Evolutionary conservation across 2,888 invertebrate genomes (phyloP).

Genomic region (Venusia cambrica): DNA sequence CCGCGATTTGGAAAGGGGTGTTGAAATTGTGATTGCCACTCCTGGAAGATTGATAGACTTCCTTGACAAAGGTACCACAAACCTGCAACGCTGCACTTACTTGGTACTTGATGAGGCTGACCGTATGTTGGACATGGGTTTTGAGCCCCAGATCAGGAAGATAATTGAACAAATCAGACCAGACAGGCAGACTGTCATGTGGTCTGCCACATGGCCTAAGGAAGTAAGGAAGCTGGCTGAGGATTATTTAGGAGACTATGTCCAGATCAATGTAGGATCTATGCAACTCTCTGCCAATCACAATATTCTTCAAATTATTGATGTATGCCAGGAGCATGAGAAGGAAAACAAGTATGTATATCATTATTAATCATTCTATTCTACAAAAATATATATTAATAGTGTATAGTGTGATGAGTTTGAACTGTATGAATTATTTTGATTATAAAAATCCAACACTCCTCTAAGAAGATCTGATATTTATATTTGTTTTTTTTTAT

Average conservation of each 20-base stretch:
- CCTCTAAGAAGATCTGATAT: slow-evolving; percentile 80
- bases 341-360: slow-evolving; percentile 84
- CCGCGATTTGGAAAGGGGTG: slow-evolving; percentile 87
- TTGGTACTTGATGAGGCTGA: slow-evolving; percentile 95
- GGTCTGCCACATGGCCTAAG: slow-evolving; percentile 99
- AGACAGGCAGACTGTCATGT: slow-evolving; percentile 98
- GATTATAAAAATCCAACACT: slow-evolving; percentile 54
- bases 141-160: slow-evolving; percentile 97
- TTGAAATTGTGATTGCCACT: slow-evolving; percentile 94
- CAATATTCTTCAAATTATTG: slow-evolving; percentile 93
- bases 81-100: slow-evolving; percentile 89
- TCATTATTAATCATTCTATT: slow-evolving; percentile 2
- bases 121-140: slow-evolving; percentile 98
- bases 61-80: slow-evolving; percentile 87
- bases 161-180: slow-evolving; percentile 96
- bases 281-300: slow-evolving; percentile 93
- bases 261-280: slow-evolving; percentile 96
- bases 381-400: slow-evolving; percentile 2
- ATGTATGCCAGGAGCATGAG: slow-evolving; percentile 93
- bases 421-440: slow-evolving; percentile 43
- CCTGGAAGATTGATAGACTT: slow-evolving; percentile 94
- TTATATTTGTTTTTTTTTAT: background rate
- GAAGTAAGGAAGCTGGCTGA: slow-evolving; percentile 95
- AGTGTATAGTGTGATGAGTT: slow-evolving; percentile 59
- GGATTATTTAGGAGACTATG: slow-evolving; percentile 94